These are phyloP conservation scores for Saguinus midas DNA, from an alignment of 2,113 vertebrate genomes.

Conservation along the genomic window DNA sequence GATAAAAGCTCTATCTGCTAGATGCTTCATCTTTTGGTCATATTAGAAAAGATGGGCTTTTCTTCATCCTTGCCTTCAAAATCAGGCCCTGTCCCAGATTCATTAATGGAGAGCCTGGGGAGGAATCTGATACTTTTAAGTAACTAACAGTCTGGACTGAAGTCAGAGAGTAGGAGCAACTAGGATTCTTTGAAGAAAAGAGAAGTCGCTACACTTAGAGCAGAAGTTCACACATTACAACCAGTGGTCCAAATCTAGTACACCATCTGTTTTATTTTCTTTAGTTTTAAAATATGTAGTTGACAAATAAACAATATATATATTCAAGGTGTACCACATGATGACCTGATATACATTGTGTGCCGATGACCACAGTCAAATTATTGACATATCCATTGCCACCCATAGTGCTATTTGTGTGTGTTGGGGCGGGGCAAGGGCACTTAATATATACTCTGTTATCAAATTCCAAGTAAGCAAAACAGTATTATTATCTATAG, in stretches of 20 bases:
- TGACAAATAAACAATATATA: neutral
- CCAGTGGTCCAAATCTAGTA: neutral
- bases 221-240: neutral
- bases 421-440: accelerated
- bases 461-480: neutral
- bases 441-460: neutral
- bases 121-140: neutral
- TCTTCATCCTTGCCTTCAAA: neutral
- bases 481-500: neutral
- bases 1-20: neutral
- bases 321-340: neutral
- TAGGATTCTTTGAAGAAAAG: neutral
- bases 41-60: neutral
- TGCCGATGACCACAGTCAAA: neutral
- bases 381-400: neutral
- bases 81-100: neutral
- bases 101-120: neutral
- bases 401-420: neutral
- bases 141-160: neutral
- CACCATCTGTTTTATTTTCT: neutral
- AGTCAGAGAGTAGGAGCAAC: neutral
- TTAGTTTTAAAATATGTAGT: neutral
- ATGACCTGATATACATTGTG: neutral
- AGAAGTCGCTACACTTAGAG: neutral
- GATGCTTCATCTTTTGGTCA: neutral